Evolutionary conservation across 2,888 invertebrate species (phyloP), one percentile per base, ranked within the genome.

Genomic region (Stenodera caucasica): DNA sequence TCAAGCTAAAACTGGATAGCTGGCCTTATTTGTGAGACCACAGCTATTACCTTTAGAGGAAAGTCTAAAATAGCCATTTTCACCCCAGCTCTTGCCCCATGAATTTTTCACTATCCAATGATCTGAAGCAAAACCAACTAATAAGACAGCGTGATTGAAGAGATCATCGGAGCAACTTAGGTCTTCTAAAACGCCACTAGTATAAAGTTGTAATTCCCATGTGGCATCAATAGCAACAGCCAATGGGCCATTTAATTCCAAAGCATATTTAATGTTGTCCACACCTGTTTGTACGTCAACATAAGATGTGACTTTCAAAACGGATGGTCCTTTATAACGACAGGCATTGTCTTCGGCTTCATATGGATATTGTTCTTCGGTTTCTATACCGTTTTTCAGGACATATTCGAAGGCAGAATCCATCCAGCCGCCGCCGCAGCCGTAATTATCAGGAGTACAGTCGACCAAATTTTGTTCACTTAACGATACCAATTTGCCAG

Each of bases 151-250:
- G 73, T 95, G 95, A 81, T 94, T 92, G 35, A 94, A 82, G 61
- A 83, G 79, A 33, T 81, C 73, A 1, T 83, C 70, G 67, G 87
- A 86, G 81, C 95, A 95, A 45, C 85, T 78, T 50, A 86, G 85
- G 68, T 93, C 92, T 75, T 84, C 85, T 81, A 93, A 95, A 57
- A 95, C 86, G 52, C 91, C 91, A 69, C 83, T 81, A 9, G 84
- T 84, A 81, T 94, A 94, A 77, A 91, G 88, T 81, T 94, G 92
- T 86, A 94, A 93, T 67, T 81, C 80, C 0, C 18, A 15, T 9
- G 60, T 65, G 60, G 94, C 95, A 82, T 96, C 94, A 75, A 95
- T 93, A 72, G 92, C 94, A 55, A 93, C 89, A 14, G 92, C 85
- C 35, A 94, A 84, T 12, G 95, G 95, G 0, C 95, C 95, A 90